Evolutionary conservation across 2,888 invertebrate genomes (phyloP).

Genomic region (Byasa hedistus): DNA sequence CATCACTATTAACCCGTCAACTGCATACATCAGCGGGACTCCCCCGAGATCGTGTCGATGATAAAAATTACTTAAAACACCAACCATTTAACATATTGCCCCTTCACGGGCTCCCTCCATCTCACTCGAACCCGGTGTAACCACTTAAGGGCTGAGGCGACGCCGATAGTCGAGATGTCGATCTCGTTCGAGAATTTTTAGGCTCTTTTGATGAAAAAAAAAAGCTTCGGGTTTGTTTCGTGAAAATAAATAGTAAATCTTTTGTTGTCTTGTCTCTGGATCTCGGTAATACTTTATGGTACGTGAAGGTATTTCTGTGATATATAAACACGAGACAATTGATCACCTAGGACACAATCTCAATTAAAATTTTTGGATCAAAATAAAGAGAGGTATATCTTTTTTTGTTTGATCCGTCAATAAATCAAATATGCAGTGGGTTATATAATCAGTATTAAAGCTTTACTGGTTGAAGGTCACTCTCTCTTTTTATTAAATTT

Average conservation of each 20-base stretch:
- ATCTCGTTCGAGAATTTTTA: slow-evolving; percentile 41
- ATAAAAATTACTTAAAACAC: slow-evolving; percentile 80
- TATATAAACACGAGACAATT: slow-evolving; percentile 62
- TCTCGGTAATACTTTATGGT: slow-evolving; percentile 60
- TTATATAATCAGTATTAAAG: too few relatives aligned
- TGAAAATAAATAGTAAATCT: slow-evolving; percentile 52
- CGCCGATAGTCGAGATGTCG: slow-evolving; percentile 32
- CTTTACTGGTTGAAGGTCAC: too few relatives aligned
- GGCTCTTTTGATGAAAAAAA: slow-evolving; percentile 42
- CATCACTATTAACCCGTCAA: slow-evolving; percentile 63
- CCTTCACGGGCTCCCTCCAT: slow-evolving; percentile 51
- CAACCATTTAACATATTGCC: slow-evolving; percentile 73
- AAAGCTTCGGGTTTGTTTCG: slow-evolving; percentile 38
- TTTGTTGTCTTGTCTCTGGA: slow-evolving; percentile 59
- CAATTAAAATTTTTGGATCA: slow-evolving; percentile 18
- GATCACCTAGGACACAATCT: slow-evolving; percentile 39
- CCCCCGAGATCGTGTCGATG: slow-evolving; percentile 75
- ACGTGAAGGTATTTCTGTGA: slow-evolving; percentile 62
- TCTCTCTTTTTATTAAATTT: too few relatives aligned
- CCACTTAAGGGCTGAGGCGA: slow-evolving; percentile 40
- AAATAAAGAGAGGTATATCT: not conserved
- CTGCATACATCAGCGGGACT: slow-evolving; percentile 73
- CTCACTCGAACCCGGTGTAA: slow-evolving; percentile 45
- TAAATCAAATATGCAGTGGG: too few relatives aligned
- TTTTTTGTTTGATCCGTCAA: too few relatives aligned